Evolutionary conservation across 2,797 vertebrate species (phyloP), one percentile per base, ranked within the genome.

Genomic region (Nasua narica): DNA sequence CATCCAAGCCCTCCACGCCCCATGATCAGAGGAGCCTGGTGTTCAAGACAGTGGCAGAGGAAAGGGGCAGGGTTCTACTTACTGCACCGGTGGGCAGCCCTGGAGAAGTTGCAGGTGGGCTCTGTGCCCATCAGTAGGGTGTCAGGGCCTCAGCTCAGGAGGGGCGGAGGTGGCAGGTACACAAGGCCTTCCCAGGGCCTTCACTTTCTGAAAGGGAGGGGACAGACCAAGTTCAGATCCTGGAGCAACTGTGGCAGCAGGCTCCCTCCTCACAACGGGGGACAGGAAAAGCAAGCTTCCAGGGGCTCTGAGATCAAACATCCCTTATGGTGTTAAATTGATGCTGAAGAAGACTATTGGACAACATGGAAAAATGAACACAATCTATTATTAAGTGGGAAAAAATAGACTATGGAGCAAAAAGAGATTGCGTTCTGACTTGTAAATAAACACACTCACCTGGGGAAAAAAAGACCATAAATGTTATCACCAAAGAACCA

Each of bases 21-120:
- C 2, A 9, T 32, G 19, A 14, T 3, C 27, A 14, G 32, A 81
- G 54, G 46, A 81, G 8, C n/a, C 81, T 43, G 15, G 18, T 18
- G 72, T 19, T n/a, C 32, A 37, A 48, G 23, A 16, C 77, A 21
- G 32, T 14, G 35, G 48, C 43, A 23, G 72, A 52, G 56, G 62
- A 37, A 43, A 74, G 52, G 23, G 32, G 3, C 0, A 0, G 29
- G 54, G 9, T 2, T 62, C 48, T 67, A 92, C 86, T 97, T 94
- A 94, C 96, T 43, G 65, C 43, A 87, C 6, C 0, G 0, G 54
- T 82, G 54, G 56, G 67, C 21, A 35, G 76, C 70, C 1, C 88
- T 79, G 86, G 94, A 92, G 62, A 87, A 82, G 94, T 92, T 97
- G 76, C 93, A 90, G n/a, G 87, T 46, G 29, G 6, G 19, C 25